These are phyloP conservation scores for Conops quadrifasciatus DNA, from an alignment of 2,888 invertebrate species.

Conservation along the genomic window DNA sequence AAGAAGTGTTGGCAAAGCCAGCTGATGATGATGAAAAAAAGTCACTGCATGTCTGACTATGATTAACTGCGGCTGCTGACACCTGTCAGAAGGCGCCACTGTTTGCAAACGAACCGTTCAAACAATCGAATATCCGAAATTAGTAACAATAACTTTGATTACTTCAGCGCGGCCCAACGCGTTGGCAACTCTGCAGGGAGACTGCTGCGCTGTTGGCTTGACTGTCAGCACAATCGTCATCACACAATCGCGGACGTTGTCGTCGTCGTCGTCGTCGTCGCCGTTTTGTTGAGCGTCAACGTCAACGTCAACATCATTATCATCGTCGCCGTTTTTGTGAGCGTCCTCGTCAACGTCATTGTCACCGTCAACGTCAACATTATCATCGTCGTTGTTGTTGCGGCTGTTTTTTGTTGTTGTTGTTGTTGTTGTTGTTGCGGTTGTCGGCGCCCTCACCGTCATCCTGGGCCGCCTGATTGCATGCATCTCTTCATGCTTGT, in stretches of 20 bases:
- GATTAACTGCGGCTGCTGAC: not conserved
- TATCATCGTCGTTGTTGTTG: not conserved
- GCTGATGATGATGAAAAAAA: not conserved
- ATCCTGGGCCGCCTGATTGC: constrained; percentile 7
- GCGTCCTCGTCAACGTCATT: not conserved
- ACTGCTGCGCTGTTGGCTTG: not conserved
- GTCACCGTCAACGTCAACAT: not conserved
- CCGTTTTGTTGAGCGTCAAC: not conserved
- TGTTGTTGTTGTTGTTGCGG: no score
- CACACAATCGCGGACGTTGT: no score
- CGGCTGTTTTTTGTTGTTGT: no score
- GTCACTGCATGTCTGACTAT: not conserved
- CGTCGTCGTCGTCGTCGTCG: constrained; percentile 1
- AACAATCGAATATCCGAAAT: no score
- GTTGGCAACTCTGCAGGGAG: constrained; percentile 20
- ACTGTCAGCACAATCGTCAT: no score
- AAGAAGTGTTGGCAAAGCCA: no score
- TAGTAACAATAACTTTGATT: constrained; percentile 23
- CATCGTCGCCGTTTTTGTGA: not conserved
- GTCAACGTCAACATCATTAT: constrained; percentile 6
- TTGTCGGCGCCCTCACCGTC: no score
- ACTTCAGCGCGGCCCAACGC: constrained; percentile 15
- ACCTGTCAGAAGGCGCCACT: not conserved
- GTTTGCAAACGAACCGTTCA: not conserved
- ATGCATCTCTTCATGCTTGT: constrained; percentile 5